These are phyloP conservation scores for Oscheius onirici DNA, from an alignment of 2,888 invertebrate species.

Conservation along the genomic window DNA sequence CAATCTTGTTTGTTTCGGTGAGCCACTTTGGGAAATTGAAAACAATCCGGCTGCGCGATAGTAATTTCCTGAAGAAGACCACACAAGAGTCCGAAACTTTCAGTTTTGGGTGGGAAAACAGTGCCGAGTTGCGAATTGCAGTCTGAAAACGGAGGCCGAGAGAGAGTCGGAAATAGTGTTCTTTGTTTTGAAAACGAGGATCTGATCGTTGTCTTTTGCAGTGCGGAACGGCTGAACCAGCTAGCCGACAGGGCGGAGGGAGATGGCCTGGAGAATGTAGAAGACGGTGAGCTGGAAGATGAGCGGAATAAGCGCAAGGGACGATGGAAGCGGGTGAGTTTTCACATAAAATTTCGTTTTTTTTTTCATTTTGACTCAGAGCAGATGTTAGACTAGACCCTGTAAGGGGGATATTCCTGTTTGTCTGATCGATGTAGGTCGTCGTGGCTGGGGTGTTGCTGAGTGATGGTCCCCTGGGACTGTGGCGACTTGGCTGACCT, in stretches of 20 bases:
- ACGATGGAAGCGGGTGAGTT: slow-evolving; percentile 58
- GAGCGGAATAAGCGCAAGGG: slow-evolving; percentile 52
- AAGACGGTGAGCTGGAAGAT: slow-evolving; percentile 48
- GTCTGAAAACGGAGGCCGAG: background rate
- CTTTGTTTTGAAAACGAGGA: background rate
- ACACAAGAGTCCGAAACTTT: background rate
- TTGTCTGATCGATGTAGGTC: slow-evolving; percentile 31
- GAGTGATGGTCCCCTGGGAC: slow-evolving; percentile 32
- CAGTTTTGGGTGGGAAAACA: background rate
- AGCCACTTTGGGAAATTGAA: too few species aligned
- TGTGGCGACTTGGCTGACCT: slow-evolving; percentile 30
- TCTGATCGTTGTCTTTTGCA: slow-evolving; percentile 35
- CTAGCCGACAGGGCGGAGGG: slow-evolving; percentile 64
- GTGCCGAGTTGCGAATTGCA: slow-evolving; percentile 17
- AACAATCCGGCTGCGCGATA: too few species aligned
- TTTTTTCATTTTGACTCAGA: slow-evolving; percentile 9
- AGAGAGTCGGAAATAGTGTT: background rate
- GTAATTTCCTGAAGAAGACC: too few species aligned
- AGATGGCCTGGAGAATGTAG: slow-evolving; percentile 54
- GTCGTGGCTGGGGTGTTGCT: slow-evolving; percentile 31
- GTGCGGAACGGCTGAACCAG: slow-evolving; percentile 71
- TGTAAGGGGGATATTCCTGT: slow-evolving; percentile 28
- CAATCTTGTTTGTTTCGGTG: too few species aligned
- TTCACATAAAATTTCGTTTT: background rate
- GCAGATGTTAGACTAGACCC: background rate